Evolutionary conservation across 2,888 invertebrate genomes (phyloP).

Genomic region (Mesochorus sp.): DNA sequence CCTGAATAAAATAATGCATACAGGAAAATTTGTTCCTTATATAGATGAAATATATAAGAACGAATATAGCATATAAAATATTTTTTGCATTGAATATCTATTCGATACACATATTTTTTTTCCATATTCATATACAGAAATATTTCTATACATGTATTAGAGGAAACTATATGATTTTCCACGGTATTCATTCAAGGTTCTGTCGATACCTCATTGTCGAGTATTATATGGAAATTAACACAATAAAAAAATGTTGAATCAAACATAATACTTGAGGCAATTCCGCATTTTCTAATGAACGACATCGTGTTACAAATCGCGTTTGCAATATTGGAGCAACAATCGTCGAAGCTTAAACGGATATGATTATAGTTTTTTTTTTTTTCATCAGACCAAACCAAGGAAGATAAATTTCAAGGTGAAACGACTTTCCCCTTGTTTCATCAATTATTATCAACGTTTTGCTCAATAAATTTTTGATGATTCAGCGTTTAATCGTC

Average conservation of each 20-base stretch:
- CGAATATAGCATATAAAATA: no score
- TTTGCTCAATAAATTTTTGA: background rate
- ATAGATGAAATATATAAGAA: no score
- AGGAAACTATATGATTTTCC: background rate
- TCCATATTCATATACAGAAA: slow-evolving; percentile 11
- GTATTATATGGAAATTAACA: slow-evolving; percentile 32
- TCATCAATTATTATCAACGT: background rate
- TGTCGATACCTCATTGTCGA: slow-evolving; percentile 8
- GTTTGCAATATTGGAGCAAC: slow-evolving; percentile 49
- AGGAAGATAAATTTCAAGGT: slow-evolving; percentile 31
- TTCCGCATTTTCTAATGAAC: slow-evolving; percentile 37
- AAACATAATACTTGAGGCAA: slow-evolving; percentile 17
- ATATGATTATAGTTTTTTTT: slow-evolving; percentile 1
- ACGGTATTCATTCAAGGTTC: slow-evolving; percentile 33
- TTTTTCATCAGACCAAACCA: background rate
- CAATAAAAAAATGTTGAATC: slow-evolving; percentile 9
- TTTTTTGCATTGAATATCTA: no score
- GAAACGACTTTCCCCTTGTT: slow-evolving; percentile 21
- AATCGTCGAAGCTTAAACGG: slow-evolving; percentile 29
- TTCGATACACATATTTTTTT: no score
- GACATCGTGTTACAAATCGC: slow-evolving; percentile 11
- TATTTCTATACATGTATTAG: background rate
- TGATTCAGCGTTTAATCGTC: background rate
- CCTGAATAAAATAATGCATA: no score
- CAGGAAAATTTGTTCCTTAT: no score